Evolutionary conservation across 2,113 vertebrate species (phyloP).

Genomic region (Suricata suricatta): DNA sequence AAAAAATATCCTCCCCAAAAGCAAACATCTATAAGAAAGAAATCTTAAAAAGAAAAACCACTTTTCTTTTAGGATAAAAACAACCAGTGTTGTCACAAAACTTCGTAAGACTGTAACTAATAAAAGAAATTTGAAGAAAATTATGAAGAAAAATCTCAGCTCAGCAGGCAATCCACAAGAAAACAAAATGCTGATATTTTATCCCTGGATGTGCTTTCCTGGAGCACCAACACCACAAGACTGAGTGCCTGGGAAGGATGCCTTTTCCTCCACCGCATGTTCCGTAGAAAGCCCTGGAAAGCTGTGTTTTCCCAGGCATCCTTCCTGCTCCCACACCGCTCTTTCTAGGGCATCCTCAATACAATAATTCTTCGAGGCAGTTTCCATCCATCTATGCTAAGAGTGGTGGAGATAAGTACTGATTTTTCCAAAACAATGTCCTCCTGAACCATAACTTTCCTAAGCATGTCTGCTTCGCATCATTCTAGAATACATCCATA

Average conservation of each 20-base stretch:
- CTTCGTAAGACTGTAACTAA: background rate
- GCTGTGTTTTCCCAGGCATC: too few relatives aligned
- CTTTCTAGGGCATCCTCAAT: background rate
- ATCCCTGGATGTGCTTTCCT: background rate
- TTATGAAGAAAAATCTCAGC: background rate
- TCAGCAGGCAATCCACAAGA: background rate
- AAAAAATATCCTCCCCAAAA: background rate
- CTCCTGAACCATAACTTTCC: background rate
- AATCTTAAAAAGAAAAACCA: background rate
- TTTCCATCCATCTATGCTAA: background rate
- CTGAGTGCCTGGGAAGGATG: background rate
- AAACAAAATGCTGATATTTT: background rate
- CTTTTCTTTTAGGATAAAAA: background rate
- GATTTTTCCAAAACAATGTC: background rate
- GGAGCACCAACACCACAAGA: background rate
- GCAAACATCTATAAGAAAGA: background rate
- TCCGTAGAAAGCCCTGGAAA: background rate
- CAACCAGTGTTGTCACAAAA: background rate
- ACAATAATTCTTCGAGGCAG: too few relatives aligned
- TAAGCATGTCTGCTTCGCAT: background rate
- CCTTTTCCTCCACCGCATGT: background rate
- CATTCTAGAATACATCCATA: background rate
- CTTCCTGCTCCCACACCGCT: background rate
- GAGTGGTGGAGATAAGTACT: background rate
- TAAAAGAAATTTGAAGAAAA: background rate